These are phyloP conservation scores for Urocyon cinereoargenteus DNA, from an alignment of 2,797 vertebrate genomes.

Conservation along the genomic window DNA sequence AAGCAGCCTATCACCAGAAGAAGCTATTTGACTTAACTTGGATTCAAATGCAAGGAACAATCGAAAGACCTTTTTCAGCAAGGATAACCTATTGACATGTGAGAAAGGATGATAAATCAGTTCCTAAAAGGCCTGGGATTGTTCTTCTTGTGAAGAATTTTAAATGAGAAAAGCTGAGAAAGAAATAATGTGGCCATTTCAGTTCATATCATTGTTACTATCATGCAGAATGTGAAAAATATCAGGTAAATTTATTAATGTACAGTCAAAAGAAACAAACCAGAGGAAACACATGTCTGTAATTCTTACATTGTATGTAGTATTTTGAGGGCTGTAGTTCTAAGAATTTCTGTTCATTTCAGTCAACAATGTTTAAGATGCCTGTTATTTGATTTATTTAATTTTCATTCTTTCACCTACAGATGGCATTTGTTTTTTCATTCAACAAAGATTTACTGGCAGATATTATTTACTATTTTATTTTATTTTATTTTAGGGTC, in stretches of 20 bases:
- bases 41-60: slow-evolving; percentile 61
- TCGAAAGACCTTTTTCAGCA: slow-evolving; percentile 47
- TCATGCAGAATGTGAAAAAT: not conserved
- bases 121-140: slow-evolving; percentile 58
- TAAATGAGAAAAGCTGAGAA: slow-evolving; percentile 42
- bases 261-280: not conserved
- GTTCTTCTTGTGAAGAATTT: slow-evolving; percentile 57
- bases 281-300: not conserved
- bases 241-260: slow-evolving; percentile 17
- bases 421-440: not conserved
- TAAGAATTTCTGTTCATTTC: not conserved
- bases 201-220: slow-evolving; percentile 15
- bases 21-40: slow-evolving; percentile 55
- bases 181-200: slow-evolving; percentile 1
- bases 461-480: not conserved
- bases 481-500: not conserved
- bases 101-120: slow-evolving; percentile 61
- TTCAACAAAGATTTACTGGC: not conserved
- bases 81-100: slow-evolving; percentile 51
- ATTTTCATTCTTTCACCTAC: not conserved
- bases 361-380: not conserved
- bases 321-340: not conserved
- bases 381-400: not conserved
- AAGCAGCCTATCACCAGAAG: not conserved
- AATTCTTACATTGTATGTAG: not conserved